Conservation (phyloP, 2,113 vertebrate genomes). For the Mesembrinibis cayennensis region DNA sequence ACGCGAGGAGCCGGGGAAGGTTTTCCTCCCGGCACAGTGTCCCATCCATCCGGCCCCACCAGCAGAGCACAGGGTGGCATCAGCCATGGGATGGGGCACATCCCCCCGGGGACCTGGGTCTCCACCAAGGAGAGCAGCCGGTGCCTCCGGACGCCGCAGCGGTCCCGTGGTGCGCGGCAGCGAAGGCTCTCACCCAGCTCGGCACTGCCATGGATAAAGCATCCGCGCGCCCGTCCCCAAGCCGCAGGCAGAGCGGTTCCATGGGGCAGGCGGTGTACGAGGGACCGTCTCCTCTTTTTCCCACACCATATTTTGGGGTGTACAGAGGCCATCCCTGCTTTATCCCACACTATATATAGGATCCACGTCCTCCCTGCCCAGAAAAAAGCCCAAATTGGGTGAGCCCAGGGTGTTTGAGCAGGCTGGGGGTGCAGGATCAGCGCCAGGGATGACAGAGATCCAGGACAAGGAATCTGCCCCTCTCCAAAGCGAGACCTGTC, state of each 20-base stretch:
- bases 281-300: accelerated
- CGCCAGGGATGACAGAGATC: not conserved
- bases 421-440: not conserved
- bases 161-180: not conserved
- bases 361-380: accelerated
- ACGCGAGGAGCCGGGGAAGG: accelerated
- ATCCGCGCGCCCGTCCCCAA: accelerated
- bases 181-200: not conserved
- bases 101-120: accelerated
- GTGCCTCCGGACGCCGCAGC: accelerated
- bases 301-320: not conserved
- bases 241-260: accelerated
- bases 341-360: not conserved
- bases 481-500: not conserved
- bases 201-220: accelerated
- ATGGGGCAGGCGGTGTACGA: accelerated
- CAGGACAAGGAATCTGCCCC: not conserved
- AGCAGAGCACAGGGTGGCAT: not conserved
- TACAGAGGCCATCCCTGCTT: not conserved
- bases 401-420: accelerated
- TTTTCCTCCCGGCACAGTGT: not conserved
- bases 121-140: accelerated
- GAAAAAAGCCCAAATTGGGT: accelerated
- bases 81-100: accelerated
- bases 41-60: accelerated